Base-by-base conservation (phyloP, 37 sponge, comb jelly and placozoan genomes). In the Eunapius fragilis region DNA sequence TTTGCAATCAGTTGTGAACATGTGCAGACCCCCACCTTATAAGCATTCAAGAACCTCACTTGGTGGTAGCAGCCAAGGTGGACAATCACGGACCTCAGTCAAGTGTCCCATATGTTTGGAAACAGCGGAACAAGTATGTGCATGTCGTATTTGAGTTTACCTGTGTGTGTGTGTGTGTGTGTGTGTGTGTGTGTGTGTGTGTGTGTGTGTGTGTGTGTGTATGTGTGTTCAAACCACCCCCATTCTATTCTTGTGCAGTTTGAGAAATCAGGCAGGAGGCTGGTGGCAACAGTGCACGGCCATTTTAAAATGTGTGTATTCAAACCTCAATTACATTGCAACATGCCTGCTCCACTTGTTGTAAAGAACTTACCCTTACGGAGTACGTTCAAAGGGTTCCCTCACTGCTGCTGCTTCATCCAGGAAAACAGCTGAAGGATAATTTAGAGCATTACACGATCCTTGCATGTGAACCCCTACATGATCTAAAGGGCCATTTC, bases 211-310 rank as follows among this genome's bases (percentile, higher is more conserved):
- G n/a, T n/a, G n/a, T n/a, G n/a, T n/a, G n/a, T n/a, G n/a, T n/a
- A n/a, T n/a, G n/a, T n/a, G n/a, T n/a, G n/a, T n/a, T n/a, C n/a
- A n/a, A n/a, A n/a, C 24, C 25, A 77, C 26, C 31, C 58, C 78
- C 12, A 36, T 74, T 32, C 10, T n/a, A n/a, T n/a, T 32, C 26
- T 49, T 26, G n/a, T 37, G n/a, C 72, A 84, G 76, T 94, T 94
- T 84, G 75, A 77, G 31, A 23, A 27, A 3, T 28, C 69, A 19
- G 91, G 94, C 67, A 84, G 87, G 36, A 30, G 72, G 14, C 23
- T 94, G n/a, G 88, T 87, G 22, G 24, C 85, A 1, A 94, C 94
- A n/a, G 67, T 70, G 3, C 90, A 91, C 85, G 94, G 94, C 41
- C 94, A 10, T 94, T 94, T 48, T 94, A 91, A 49, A 79, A 85